phyloP scores from a whole-genome alignment of 2,797 vertebrate species.

The Xiphorhynchus erythropygius region DNA sequence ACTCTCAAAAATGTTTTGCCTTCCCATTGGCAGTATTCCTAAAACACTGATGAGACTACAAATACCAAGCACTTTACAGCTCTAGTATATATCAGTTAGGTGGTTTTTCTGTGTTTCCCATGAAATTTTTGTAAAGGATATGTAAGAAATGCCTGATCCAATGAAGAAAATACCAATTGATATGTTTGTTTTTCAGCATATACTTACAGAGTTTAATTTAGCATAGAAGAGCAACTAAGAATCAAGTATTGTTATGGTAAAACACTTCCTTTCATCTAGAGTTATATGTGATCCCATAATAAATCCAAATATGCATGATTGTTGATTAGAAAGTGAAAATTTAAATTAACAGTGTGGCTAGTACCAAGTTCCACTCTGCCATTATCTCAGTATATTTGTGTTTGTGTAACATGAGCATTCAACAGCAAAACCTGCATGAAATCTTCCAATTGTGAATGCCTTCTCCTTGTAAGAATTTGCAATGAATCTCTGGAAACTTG shows the following conservation, averaged over 20 bases:
- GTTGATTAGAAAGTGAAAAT: slow-evolving; percentile 18
- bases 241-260: slow-evolving; percentile 21
- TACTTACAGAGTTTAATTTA: slow-evolving; percentile 5
- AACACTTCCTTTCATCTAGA: slow-evolving; percentile 22
- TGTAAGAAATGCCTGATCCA: slow-evolving; percentile 35
- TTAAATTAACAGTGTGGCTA: slow-evolving; percentile 12
- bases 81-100: background rate
- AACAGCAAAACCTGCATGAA: slow-evolving; percentile 24
- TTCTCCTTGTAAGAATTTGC: slow-evolving; percentile 1
- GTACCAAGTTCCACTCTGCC: background rate
- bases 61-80: background rate
- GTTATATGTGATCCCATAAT: background rate
- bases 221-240: slow-evolving; percentile 8
- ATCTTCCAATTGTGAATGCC: slow-evolving; percentile 6
- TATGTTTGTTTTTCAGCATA: slow-evolving; percentile 4
- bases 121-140: slow-evolving; percentile 49
- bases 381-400: background rate
- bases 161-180: slow-evolving; percentile 33
- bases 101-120: slow-evolving; percentile 27
- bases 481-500: slow-evolving; percentile 49
- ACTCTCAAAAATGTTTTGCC: background rate
- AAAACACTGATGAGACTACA: background rate
- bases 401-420: slow-evolving; percentile 5
- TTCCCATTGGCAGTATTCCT: background rate
- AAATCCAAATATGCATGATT: background rate